Percentiles rank a stretch among this genome's conserved stretches.
phyloP scores from a whole-genome alignment of 1,140 invertebrate genomes.

The Meloidogyne hapla region DNA sequence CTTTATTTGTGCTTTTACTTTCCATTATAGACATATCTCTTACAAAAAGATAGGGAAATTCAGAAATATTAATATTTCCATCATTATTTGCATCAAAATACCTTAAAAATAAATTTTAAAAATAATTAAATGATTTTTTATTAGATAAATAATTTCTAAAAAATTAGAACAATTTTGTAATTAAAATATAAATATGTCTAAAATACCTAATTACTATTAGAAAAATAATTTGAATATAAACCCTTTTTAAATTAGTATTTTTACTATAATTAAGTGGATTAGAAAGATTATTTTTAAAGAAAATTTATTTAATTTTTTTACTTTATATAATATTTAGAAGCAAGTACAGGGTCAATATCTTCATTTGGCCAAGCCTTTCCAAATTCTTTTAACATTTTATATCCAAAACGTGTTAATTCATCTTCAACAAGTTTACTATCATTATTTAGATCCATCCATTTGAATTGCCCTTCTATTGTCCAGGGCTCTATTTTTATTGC shows the following conservation, averaged over 20 bases:
- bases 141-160: too few species aligned
- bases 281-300: neutral
- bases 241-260: too few species aligned
- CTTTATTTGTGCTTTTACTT: slow-evolving; percentile 28
- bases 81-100: slow-evolving; percentile 61
- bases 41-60: slow-evolving; percentile 52
- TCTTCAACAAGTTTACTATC: slow-evolving; percentile 49
- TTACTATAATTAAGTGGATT: neutral
- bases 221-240: neutral
- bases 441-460: slow-evolving; percentile 59
- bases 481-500: slow-evolving; percentile 57
- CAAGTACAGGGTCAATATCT: slow-evolving; percentile 61
- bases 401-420: slow-evolving; percentile 48
- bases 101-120: slow-evolving; percentile 38
- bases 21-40: slow-evolving; percentile 53
- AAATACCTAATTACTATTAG: too few species aligned
- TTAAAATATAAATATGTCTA: too few species aligned
- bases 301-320: slow-evolving; percentile 21
- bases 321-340: slow-evolving; percentile 61
- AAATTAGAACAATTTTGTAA: too few species aligned
- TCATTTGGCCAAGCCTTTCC: slow-evolving; percentile 61
- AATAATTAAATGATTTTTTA: too few species aligned
- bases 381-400: slow-evolving; percentile 58
- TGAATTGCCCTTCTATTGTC: slow-evolving; percentile 53
- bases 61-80: slow-evolving; percentile 41